Base-by-base conservation (phyloP, 1,140 invertebrate genomes). In the Diorhabda sublineata region DNA sequence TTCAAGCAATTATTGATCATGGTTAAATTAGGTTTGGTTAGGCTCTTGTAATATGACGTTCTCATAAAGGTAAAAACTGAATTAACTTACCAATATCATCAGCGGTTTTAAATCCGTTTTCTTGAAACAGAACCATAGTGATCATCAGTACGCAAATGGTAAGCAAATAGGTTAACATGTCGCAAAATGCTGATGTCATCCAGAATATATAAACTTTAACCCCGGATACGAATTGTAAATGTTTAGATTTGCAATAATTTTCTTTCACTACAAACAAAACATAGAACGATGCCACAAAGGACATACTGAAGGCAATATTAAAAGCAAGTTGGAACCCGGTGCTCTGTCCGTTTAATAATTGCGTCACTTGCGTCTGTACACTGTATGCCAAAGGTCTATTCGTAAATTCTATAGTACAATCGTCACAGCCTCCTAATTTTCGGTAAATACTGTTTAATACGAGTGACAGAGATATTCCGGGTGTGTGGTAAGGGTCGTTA, bases 191-290 rank as follows among this genome's bases (percentile, higher is more conserved):
- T 2, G 88, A 87, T 1, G 88, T 83, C 2, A 85, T 62, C 93
- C 92, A 94, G 80, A 90, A 90, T 2, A 87, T 85, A 11, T 86
- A 81, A 0, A 90, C 86, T 57, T 88, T 86, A 0, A 91, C 89
- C 3, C 93, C 93, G 58, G 91, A 91, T 41, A 94, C 91, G 85
- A 80, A 86, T 78, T 90, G 88, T 26, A 90, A 77, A 77, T 90
- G 89, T 76, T 90, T 90, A 3, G 87, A 85, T 75, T 86, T 84
- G 68, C 82, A 75, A 72, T 81, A 67, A 3, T 81, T 76, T 83
- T 90, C 89, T 72, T 85, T 83, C 3, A 89, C 82, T 2, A 90
- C 86, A 74, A 92, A 92, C 2, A 94, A 79, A 2, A 92, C 84
- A 73, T 91, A 90, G 71, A 91, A 91, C 1, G 91, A 86, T 2